phyloP scores from a whole-genome alignment of 2,797 vertebrate species.

The Enteromius unitaeniatus region DNA sequence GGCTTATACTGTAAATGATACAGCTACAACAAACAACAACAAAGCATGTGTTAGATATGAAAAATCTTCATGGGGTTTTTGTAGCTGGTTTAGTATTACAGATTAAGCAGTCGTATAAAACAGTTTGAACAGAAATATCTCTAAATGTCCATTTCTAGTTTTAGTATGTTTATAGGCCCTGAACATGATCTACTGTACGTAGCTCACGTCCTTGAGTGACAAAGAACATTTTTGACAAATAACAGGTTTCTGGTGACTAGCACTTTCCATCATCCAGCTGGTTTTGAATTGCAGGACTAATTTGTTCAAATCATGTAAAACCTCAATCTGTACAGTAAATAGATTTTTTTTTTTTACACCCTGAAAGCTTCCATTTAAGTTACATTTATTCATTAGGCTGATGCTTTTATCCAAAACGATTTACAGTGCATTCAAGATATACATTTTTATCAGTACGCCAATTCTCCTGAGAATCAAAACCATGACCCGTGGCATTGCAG shows the following conservation, averaged over 20 bases:
- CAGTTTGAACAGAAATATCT: neutral
- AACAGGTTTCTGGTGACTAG: neutral
- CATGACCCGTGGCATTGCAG: neutral
- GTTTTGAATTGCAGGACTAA: constrained; percentile 17
- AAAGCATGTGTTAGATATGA: neutral
- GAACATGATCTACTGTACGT: too few species aligned
- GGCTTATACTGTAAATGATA: neutral
- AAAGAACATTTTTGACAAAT: neutral
- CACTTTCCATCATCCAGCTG: neutral
- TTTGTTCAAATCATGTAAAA: constrained; percentile 5
- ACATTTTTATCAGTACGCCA: neutral
- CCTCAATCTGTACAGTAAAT: neutral
- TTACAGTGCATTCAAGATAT: constrained; percentile 13
- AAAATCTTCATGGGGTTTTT: neutral
- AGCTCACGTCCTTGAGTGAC: neutral
- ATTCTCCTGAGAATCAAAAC: neutral
- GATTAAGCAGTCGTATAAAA: neutral
- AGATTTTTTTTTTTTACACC: neutral
- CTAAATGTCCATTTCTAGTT: neutral
- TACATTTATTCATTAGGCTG: constrained; percentile 14
- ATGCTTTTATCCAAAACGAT: constrained; percentile 22
- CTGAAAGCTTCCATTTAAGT: constrained; percentile 18
- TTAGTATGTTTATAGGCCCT: neutral
- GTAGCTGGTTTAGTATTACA: neutral
- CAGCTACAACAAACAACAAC: neutral